These are phyloP conservation scores for Lordiphosa fenestrarum DNA, from an alignment of 2,888 invertebrate species.

Conservation along the genomic window DNA sequence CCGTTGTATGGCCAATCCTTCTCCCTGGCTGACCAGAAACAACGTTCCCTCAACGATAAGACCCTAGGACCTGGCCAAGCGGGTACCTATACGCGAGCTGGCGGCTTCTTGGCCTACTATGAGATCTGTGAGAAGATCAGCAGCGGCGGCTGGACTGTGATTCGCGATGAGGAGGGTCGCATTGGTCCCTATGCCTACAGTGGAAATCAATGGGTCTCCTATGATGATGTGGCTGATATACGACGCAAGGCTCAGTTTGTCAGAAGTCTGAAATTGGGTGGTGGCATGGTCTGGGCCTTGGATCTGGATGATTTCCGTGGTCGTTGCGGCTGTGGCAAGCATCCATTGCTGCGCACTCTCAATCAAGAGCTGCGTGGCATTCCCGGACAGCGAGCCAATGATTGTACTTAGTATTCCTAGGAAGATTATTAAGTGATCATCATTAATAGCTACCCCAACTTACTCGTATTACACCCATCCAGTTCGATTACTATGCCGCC, in stretches of 20 bases:
- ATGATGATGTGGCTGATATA: conserved; percentile 86
- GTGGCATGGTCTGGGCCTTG: conserved; percentile 89
- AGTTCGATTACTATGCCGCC: conserved; percentile 8
- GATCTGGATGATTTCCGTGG: conserved; percentile 89
- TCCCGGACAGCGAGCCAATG: conserved; percentile 78
- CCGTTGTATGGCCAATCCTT: conserved; percentile 90
- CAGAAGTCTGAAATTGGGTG: conserved; percentile 83
- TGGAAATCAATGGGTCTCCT: conserved; percentile 90
- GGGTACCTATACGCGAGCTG: conserved; percentile 85
- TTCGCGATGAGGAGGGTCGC: conserved; percentile 83
- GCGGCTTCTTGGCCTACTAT: conserved; percentile 89
- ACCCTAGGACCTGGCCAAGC: conserved; percentile 86
- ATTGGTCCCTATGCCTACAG: conserved; percentile 88
- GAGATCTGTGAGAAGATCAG: conserved; percentile 86
- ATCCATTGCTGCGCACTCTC: conserved; percentile 86
- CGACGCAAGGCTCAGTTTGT: conserved; percentile 84
- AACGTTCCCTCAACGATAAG: conserved; percentile 83
- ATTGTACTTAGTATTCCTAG: conserved; percentile 79
- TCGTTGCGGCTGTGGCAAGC: conserved; percentile 85
- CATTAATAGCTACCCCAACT: not conserved
- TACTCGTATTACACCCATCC: conserved; percentile 3
- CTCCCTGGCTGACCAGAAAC: conserved; percentile 82
- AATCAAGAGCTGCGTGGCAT: conserved; percentile 82
- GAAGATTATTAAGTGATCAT: not conserved
- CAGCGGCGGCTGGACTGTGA: conserved; percentile 83